Evolutionary conservation across 2,888 invertebrate genomes (phyloP), one percentile per base, ranked within the genome.

Genomic region (Neoitamus cyanurus): DNA sequence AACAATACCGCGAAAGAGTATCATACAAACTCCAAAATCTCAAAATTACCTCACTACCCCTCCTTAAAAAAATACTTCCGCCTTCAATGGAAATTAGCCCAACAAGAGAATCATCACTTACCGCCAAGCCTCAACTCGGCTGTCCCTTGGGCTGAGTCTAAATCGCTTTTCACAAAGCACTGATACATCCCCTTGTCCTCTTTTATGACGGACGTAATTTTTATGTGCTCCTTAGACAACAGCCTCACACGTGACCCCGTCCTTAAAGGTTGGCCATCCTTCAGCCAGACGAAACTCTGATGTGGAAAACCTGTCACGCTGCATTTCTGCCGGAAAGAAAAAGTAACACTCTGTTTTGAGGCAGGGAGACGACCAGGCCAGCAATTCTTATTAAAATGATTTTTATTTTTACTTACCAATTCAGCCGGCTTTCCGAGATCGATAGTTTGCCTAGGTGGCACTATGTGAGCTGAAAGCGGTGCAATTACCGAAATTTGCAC

Each of bases 141-240:
- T 0, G 94, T 94, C 7, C 95, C 96, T 89, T 97, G 97, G 0
- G 95, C 94, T 88, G 96, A 95, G 89, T 97, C 97, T 89, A 95
- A 94, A 85, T 95, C 94, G 89, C 96, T 97, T 89, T 94, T 95
- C 5, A 95, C 96, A 88, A 97, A 94, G 90, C 98, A 98, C 90
- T 98, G 98, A 91, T 97, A 98, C 94, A 97, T 95, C 36, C 97
- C 98, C 87, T 95, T 94, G 90, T 98, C 97, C 86, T 95, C 95
- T 87, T 95, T 94, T 83, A 94, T 94, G 48, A 97, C 92, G 78
- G 93, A 93, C 86, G 93, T 93, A 88, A 95, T 93, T 87, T 92
- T 92, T 86, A 93, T 91, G 86, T 92, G 92, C 86, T 93, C 92
- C 86, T 92, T 92, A 6, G 92, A 91, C 88, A 93, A 90, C 88